phyloP scores from a whole-genome alignment of 2,113 vertebrate genomes.

The Antennarius striatus region DNA sequence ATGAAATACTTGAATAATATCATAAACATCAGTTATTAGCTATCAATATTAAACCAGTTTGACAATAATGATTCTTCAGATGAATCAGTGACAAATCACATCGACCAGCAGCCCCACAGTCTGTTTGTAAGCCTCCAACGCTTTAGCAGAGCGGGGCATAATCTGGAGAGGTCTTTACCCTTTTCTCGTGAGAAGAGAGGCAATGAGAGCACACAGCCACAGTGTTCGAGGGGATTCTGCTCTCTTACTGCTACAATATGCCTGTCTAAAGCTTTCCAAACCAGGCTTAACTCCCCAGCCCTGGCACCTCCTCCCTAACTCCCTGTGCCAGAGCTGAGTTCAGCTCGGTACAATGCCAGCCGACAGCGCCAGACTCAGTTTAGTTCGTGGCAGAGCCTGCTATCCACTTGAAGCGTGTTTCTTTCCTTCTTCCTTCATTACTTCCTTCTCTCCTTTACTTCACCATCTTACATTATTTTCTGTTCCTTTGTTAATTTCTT shows the following conservation, averaged over 20 bases:
- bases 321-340: slow-evolving; percentile 65
- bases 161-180: slow-evolving; percentile 59
- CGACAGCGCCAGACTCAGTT: slow-evolving; percentile 35
- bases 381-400: slow-evolving; percentile 35
- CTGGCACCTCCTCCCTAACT: slow-evolving; percentile 47
- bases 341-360: slow-evolving; percentile 55
- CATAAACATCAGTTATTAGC: too few species aligned
- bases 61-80: not conserved
- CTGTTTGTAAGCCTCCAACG: slow-evolving; percentile 32
- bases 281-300: slow-evolving; percentile 59
- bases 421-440: slow-evolving; percentile 1
- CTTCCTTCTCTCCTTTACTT: not conserved
- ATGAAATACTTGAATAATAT: too few species aligned
- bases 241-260: slow-evolving; percentile 56
- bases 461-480: not conserved
- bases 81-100: not conserved
- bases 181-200: slow-evolving; percentile 39
- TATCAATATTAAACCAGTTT: too few species aligned
- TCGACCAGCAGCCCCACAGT: not conserved
- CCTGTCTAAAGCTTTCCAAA: slow-evolving; percentile 59
- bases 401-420: not conserved
- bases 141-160: slow-evolving; percentile 22
- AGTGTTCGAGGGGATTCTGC: slow-evolving; percentile 53
- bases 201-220: slow-evolving; percentile 32
- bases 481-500: not conserved